Conservation (phyloP, 2,888 invertebrate species). For the Helicoverpa assulta region DNA sequence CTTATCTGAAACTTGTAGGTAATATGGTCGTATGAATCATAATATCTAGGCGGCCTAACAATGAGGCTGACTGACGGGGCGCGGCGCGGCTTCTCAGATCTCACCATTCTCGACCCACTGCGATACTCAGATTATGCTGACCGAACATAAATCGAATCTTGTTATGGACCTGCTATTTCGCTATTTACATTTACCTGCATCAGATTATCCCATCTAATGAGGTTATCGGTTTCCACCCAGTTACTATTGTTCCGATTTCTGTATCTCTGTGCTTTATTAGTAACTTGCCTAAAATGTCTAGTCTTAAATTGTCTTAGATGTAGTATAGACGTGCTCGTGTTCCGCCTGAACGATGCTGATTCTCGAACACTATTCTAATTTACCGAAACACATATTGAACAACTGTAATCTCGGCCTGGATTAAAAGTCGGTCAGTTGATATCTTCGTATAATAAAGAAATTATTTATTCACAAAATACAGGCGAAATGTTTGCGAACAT, state of each 20-base stretch:
- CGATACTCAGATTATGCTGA: constrained; percentile 80
- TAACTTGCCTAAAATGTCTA: constrained; percentile 47
- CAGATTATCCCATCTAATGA: constrained; percentile 84
- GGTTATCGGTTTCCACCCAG: constrained; percentile 75
- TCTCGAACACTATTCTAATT: constrained; percentile 26
- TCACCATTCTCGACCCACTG: constrained; percentile 73
- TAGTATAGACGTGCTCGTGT: background rate
- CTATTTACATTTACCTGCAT: constrained; percentile 81
- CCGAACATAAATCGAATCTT: constrained; percentile 85
- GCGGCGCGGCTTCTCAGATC: constrained; percentile 84
- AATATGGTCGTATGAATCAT: constrained; percentile 84
- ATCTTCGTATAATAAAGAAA: constrained; percentile 8
- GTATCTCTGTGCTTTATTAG: constrained; percentile 70
- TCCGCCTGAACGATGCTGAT: constrained; percentile 7
- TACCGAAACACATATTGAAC: constrained; percentile 48
- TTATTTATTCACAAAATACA: constrained; percentile 18
- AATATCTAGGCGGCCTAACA: constrained; percentile 82
- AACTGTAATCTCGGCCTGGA: constrained; percentile 49
- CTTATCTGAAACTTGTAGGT: constrained; percentile 82
- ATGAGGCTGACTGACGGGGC: constrained; percentile 85
- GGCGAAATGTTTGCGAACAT: constrained; percentile 17
- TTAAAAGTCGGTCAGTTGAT: constrained; percentile 31
- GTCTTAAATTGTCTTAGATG: constrained; percentile 12
- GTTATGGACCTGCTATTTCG: constrained; percentile 83
- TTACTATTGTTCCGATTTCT: constrained; percentile 72